A percentile compares a stretch with the other conserved stretches of the same genome.
These are phyloP conservation scores for Himantopus leucocephalus DNA, from an alignment of 2,113 vertebrate genomes.

Conservation along the genomic window DNA sequence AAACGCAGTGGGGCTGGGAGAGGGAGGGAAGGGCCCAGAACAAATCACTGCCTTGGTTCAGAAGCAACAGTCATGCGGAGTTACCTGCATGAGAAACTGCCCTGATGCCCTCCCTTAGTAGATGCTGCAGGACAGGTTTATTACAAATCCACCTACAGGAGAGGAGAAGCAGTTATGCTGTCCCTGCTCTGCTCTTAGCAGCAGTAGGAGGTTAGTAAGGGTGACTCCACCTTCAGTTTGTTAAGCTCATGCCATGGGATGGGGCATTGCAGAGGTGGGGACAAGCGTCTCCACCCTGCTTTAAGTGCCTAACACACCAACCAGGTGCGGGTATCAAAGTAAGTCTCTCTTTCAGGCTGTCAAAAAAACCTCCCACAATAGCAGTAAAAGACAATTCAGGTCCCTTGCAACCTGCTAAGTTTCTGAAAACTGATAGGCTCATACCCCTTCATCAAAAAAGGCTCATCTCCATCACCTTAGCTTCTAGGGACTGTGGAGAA, in stretches of 20 bases:
- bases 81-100: not conserved
- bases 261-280: not conserved
- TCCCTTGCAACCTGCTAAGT: not conserved
- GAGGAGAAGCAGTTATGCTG: not conserved
- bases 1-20: not conserved
- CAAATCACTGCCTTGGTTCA: not conserved
- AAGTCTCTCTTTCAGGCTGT: not conserved
- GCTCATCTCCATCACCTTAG: not conserved
- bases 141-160: not conserved
- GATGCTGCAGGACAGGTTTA: not conserved
- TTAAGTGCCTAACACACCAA: not conserved
- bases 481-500: not conserved
- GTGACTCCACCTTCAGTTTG: not conserved
- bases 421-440: not conserved
- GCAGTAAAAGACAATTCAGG: not conserved
- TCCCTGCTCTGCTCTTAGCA: not conserved
- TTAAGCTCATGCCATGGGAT: not conserved
- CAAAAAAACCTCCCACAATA: not conserved
- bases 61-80: not conserved
- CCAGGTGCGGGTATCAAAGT: not conserved
- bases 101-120: not conserved
- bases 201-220: accelerated
- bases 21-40: not conserved
- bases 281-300: not conserved
- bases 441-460: not conserved